Conservation (phyloP, 35 echinoderm and acorn worm genomes). For the Ophiothrix spiculata region DNA sequence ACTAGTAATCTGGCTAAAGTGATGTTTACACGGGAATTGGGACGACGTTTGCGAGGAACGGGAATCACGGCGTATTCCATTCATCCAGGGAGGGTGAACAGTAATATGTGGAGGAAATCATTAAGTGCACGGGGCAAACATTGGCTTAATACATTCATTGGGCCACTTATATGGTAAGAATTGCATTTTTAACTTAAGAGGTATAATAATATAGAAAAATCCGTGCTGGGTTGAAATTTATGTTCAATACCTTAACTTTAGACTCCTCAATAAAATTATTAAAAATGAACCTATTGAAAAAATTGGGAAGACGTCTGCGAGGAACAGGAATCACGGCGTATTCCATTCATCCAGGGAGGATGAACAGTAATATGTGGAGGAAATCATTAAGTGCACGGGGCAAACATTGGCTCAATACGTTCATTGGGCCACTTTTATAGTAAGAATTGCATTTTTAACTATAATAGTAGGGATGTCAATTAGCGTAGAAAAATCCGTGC, state of each 20-base stretch:
- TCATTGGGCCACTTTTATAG: background rate
- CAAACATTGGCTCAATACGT: background rate
- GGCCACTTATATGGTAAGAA: background rate
- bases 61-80: conserved; percentile 56
- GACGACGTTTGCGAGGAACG: conserved; percentile 48
- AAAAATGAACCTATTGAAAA: too few species aligned
- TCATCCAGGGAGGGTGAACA: conserved; percentile 46
- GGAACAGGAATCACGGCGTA: conserved; percentile 56
- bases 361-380: conserved; percentile 32
- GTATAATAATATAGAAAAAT: too few species aligned
- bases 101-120: conserved; percentile 18
- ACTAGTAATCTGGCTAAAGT: conserved; percentile 74
- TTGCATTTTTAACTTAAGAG: too few species aligned
- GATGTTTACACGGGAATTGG: conserved; percentile 61
- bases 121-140: background rate
- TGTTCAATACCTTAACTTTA: too few species aligned
- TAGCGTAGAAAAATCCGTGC: too few species aligned
- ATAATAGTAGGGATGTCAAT: too few species aligned
- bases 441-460: background rate
- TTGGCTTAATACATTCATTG: background rate
- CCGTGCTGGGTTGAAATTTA: too few species aligned
- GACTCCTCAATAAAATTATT: too few species aligned
- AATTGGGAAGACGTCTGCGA: conserved; percentile 48
- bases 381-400: background rate
- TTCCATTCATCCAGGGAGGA: conserved; percentile 51